Percentiles rank a stretch among this genome's conserved stretches.
Evolutionary conservation across 1,140 invertebrate species (phyloP).

Genomic region (Aphelinus atriplicis): DNA sequence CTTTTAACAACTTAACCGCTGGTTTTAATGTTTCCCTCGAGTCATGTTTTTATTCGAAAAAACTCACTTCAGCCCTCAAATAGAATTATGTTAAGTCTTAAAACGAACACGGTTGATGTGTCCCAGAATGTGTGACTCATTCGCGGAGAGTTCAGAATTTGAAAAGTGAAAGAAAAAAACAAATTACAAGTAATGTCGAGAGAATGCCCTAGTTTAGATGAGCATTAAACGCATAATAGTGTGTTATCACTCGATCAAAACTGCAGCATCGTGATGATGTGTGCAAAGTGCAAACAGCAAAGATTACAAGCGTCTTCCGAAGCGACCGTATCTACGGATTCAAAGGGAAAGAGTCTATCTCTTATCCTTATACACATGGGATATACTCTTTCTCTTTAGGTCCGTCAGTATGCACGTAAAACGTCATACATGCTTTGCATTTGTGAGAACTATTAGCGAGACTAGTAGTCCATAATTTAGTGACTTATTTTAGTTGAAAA

Average conservation of each 20-base stretch:
- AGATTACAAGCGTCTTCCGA: slow-evolving; percentile 57
- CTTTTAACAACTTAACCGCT: background rate
- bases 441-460: background rate
- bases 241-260: slow-evolving; percentile 3
- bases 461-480: slow-evolving; percentile 11
- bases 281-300: slow-evolving; percentile 45
- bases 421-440: slow-evolving; percentile 7
- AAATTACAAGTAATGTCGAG: background rate
- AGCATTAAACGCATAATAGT: slow-evolving; percentile 31
- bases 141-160: background rate
- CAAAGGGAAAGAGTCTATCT: no score
- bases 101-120: no score
- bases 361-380: no score
- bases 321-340: slow-evolving; percentile 1
- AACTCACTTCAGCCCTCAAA: background rate
- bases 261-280: background rate
- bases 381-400: no score
- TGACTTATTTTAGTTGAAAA: slow-evolving; percentile 11
- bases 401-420: slow-evolving; percentile 7
- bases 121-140: no score
- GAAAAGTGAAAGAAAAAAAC: slow-evolving; percentile 11
- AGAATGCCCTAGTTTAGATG: background rate
- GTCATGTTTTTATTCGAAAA: background rate
- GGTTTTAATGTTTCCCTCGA: background rate
- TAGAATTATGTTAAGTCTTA: background rate